These are phyloP conservation scores for Diadegma fenestrale DNA, from an alignment of 2,888 invertebrate species.

Conservation along the genomic window DNA sequence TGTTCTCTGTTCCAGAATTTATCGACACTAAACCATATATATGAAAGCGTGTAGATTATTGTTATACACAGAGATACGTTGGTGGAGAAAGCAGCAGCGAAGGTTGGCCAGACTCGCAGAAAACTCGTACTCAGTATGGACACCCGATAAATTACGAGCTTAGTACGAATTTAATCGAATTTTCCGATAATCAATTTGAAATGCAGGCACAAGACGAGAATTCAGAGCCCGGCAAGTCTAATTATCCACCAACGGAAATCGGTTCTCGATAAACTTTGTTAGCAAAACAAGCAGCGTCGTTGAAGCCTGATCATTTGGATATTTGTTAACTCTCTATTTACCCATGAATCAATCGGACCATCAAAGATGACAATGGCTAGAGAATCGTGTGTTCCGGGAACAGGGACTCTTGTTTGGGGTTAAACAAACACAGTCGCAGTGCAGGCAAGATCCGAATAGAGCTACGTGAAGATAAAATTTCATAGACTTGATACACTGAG, in stretches of 20 bases:
- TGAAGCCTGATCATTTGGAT: conserved; percentile 13
- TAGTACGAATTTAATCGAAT: conserved; percentile 38
- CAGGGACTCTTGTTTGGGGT: not conserved
- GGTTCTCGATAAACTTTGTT: conserved; percentile 51
- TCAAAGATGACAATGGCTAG: conserved; percentile 6
- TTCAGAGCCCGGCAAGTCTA: conserved; percentile 19
- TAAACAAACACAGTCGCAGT: not conserved
- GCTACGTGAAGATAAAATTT: not conserved
- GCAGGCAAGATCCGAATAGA: not conserved
- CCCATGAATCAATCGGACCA: not conserved
- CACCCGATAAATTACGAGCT: conserved; percentile 38
- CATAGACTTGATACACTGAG: not conserved
- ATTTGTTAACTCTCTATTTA: conserved; percentile 1
- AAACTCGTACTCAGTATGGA: conserved; percentile 5
- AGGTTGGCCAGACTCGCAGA: not conserved
- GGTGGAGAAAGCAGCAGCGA: not conserved
- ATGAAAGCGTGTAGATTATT: not conserved
- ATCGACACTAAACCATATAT: conserved; percentile 1
- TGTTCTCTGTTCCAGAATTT: conserved; percentile 15
- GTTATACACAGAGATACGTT: not conserved
- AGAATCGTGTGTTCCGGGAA: not conserved
- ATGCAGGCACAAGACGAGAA: conserved; percentile 25
- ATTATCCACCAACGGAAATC: conserved; percentile 45
- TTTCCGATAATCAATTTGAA: conserved; percentile 51
- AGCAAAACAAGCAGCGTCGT: conserved; percentile 35